phyloP scores from a whole-genome alignment of 1,140 invertebrate genomes.

The Magallana ariakensis region DNA sequence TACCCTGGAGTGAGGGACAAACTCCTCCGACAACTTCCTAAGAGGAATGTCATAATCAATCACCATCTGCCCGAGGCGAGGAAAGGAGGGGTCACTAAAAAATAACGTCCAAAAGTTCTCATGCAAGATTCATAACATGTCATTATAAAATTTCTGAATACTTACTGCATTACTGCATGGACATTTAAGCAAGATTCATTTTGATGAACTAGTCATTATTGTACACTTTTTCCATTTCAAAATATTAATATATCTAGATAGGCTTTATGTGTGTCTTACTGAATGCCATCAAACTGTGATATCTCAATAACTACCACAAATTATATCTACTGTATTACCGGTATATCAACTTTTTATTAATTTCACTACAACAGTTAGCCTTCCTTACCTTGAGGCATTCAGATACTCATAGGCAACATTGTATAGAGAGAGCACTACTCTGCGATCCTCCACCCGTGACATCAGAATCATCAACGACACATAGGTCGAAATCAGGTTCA shows the following conservation, averaged over 20 bases:
- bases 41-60: slow-evolving; percentile 98
- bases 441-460: slow-evolving; percentile 97
- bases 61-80: slow-evolving; percentile 96
- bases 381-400: slow-evolving; percentile 87
- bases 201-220: no score
- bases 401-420: slow-evolving; percentile 98
- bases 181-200: no score
- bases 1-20: slow-evolving; percentile 94
- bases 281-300: no score
- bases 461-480: slow-evolving; percentile 97
- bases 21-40: slow-evolving; percentile 98
- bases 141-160: no score
- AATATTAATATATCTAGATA: no score
- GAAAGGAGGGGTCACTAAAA: slow-evolving; percentile 92
- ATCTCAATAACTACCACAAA: no score
- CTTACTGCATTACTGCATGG: no score
- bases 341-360: no score
- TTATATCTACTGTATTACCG: no score
- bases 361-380: neutral
- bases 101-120: neutral
- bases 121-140: neutral
- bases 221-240: no score
- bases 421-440: slow-evolving; percentile 97
- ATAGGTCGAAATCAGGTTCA: slow-evolving; percentile 96
- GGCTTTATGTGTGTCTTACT: no score